Base-by-base conservation (phyloP, 2,888 invertebrate species). In the Chromoteleia sp. region DNA sequence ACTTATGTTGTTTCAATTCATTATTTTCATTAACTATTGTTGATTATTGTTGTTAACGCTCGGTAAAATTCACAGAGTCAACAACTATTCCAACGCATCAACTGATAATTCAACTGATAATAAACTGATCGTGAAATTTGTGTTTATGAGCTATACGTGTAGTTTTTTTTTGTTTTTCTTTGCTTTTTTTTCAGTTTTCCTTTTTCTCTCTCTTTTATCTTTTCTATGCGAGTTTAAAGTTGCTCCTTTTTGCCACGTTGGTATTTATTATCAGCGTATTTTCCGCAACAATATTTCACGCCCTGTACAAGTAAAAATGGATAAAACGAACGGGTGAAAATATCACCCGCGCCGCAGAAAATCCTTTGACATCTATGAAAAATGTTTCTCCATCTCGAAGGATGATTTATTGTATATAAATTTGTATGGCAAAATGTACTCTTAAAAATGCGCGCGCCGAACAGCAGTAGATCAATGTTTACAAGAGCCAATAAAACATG, bases 361-460 rank as follows among this genome's bases (percentile, higher is more conserved):
- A 74, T 74, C 65, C 65, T 74, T 56, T 74, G 74, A 74, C 75
- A 75, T 67, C 41, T 67, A 58, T 75, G 75, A 75, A 75, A 75
- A 75, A 75, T 75, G 67, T 59, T 67, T 58, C 43, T 58, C 50
- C 67, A 59, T 67, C 75, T 67, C 75, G 75, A 75, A 75, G 45
- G 36, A 65, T 59, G 75, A 75, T 75, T 75, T 75, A 75, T 75
- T 41, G 58, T 75, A 45, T 58, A 67, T 58, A 56, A 65, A 75
- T 75, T 75, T 67, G 67, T 58, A 10, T 14, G 39, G 58, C 50
- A 67, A 58, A 39, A 63, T 36, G 56, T 19, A 41, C 39, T 10
- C 65, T 61, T 61, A 63, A 63, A 56, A 73, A 63, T 45, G 14
- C 29, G 36, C 29, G 36, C 6, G 12, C 30, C 25, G 43, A 25